A percentile compares a stretch with the other conserved stretches of the same genome.
These are phyloP conservation scores for Cylindroiulus punctatus DNA, from an alignment of 2,888 invertebrate genomes.

Conservation along the genomic window DNA sequence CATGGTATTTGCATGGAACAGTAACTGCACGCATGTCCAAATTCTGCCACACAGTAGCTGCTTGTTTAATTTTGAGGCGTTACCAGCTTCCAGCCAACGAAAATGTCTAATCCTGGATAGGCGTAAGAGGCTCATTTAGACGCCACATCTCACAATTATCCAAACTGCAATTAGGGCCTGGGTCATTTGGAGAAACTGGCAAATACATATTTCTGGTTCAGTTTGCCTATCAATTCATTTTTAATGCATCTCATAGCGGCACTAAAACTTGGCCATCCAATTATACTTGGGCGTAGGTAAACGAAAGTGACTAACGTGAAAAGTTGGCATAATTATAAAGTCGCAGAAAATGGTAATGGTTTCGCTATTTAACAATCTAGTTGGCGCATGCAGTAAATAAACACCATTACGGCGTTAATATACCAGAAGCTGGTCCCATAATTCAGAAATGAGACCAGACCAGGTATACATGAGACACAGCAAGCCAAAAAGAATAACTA, in stretches of 20 bases:
- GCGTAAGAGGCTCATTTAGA: not conserved
- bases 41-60: slow-evolving; percentile 9
- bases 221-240: slow-evolving; percentile 50
- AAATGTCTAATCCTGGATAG: not conserved
- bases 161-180: slow-evolving; percentile 21
- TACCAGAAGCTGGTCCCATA: not conserved
- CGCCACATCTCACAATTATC: not conserved
- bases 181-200: not conserved
- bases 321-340: slow-evolving; percentile 45
- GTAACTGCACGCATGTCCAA: slow-evolving; percentile 31
- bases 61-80: slow-evolving; percentile 45
- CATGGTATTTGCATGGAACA: slow-evolving; percentile 24
- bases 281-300: slow-evolving; percentile 50
- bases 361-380: slow-evolving; percentile 37
- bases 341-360: slow-evolving; percentile 35
- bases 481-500: not conserved
- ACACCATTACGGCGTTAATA: not conserved
- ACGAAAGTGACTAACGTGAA: slow-evolving; percentile 11
- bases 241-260: slow-evolving; percentile 29
- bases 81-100: not conserved
- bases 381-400: slow-evolving; percentile 17
- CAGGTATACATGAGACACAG: not conserved
- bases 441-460: slow-evolving; percentile 3
- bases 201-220: slow-evolving; percentile 24
- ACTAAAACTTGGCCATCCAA: slow-evolving; percentile 37